Evolutionary conservation across 2,888 invertebrate species (phyloP), one percentile per base, ranked within the genome.

Genomic region (Agrenia bidenticulata): DNA sequence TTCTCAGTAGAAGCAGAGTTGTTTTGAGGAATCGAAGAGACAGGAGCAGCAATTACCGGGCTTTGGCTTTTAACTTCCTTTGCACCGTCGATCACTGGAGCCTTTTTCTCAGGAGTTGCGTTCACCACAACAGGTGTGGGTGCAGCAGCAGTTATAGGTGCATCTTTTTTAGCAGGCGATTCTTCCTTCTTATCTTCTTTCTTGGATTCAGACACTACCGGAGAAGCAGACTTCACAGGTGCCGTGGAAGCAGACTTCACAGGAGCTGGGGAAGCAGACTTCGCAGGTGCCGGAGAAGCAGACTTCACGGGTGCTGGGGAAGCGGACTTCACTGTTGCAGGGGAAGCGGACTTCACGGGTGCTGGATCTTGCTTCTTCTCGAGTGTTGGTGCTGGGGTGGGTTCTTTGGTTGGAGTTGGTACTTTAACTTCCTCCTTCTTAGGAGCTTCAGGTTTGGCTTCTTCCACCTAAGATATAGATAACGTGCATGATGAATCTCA

Each of bases 131-230:
- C 63, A 24, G 65, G 53, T 21, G 64, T 59, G 42, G 67, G 67
- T 45, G n/a, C 45, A 19, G 54, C 63, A 67, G 19, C 26, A 17
- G 58, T 42, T 49, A 49, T 23, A 19, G 61, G 61, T n/a, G 27
- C 60, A 13, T 61, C 61, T 24, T 61, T 61, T 13, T 23, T 45
- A 23, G 37, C 13, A 24, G 59, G 45, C 4, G 45, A 17, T 17
- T 51, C 53, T n/a, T 60, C 66, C 39, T 61, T 66, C 23, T 57
- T 24, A 32, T 64, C 65, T 42, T 70, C 70, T 56, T 70, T 70
- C 61, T 70, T 70, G 23, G 67, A 37, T 37, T 70, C 70, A n/a
- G 60, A 19, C 7, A 59, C 51, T 27, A 56, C 61, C 15, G 45
- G 45, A n/a, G 45, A 17, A 45, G 26, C 60, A n/a, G 56, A 27